Conservation (phyloP, 2,888 invertebrate genomes). For the Rhingia campestris region DNA sequence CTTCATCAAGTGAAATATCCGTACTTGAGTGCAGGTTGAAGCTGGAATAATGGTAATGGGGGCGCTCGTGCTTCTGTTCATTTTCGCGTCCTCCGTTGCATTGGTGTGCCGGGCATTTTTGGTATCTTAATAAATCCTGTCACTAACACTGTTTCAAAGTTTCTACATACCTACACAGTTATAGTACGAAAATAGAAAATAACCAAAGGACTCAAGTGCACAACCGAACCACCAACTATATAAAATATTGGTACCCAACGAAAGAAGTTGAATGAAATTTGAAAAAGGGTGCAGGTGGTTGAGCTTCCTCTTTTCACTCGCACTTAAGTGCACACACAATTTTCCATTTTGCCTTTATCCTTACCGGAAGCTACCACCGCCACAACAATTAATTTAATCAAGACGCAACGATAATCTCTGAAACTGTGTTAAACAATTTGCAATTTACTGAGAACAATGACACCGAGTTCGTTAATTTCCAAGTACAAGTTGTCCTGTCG, state of each 20-base stretch:
- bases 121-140: constrained; percentile 20
- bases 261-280: background rate
- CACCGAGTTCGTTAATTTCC: background rate
- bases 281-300: background rate
- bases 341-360: constrained; percentile 14
- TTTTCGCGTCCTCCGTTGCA: background rate
- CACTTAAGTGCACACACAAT: constrained; percentile 10
- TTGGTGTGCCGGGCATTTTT: constrained; percentile 15
- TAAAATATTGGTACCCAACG: background rate
- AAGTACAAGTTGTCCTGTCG: constrained; percentile 9
- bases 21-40: background rate
- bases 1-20: constrained; percentile 14
- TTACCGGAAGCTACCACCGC: constrained; percentile 25
- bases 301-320: background rate
- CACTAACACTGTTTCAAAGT: constrained; percentile 27
- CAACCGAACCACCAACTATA: background rate
- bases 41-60: constrained; percentile 16
- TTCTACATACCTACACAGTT: background rate
- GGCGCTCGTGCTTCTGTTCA: constrained; percentile 1
- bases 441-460: constrained; percentile 10
- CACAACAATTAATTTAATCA: constrained; percentile 49
- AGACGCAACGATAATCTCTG: constrained; percentile 31
- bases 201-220: background rate
- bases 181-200: background rate
- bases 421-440: constrained; percentile 35